Base-by-base conservation (phyloP, 2,113 vertebrate species). In the Melanostigma gelatinosum region DNA sequence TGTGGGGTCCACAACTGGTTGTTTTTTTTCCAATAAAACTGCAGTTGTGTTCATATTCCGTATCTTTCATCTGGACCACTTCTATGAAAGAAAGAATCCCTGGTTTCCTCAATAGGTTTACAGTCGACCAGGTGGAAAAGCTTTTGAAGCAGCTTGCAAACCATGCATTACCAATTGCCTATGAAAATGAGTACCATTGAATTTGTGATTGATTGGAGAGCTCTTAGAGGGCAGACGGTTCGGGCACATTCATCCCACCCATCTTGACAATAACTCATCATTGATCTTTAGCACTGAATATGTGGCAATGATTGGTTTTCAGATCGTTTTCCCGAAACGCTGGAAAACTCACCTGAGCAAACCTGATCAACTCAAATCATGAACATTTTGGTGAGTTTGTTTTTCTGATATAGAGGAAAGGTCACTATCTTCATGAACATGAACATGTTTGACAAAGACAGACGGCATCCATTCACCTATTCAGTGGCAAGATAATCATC, bases 201-300 rank as follows among this genome's bases (percentile, higher is more conserved):
- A 42, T 82, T 79, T n/a, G 11, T n/a, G 18, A 84, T 75, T 65
- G 70, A 84, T 82, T 20, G 55, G 34, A 34, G 24, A 60, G 36
- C 38, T 69, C 22, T 68, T 34, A 65, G 48, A 81, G 52, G 73
- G 73, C 16, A 60, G 40, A 42, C 42, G 58, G 64, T 27, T 57
- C 15, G 2, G 27, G 24, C 24, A 24, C 24, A 24, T 24, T 24
- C 24, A 24, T 18, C 34, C 38, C 32, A 48, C 2, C 12, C 11
- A 44, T 52, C 9, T 24, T 50, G 5, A 62, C 4, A 71, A 68
- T 64, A 38, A 52, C 15, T 58, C 12, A 24, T 24, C 54, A 57
- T 46, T 72, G 54, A 79, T 67, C 5, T 70, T 50, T 42, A 12
- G 4, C 32, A 57, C 29, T 44, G 48, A 65, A 12, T 42, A 70